Conservation (phyloP, 2,113 vertebrate species). For the Bujurquina vittata region DNA sequence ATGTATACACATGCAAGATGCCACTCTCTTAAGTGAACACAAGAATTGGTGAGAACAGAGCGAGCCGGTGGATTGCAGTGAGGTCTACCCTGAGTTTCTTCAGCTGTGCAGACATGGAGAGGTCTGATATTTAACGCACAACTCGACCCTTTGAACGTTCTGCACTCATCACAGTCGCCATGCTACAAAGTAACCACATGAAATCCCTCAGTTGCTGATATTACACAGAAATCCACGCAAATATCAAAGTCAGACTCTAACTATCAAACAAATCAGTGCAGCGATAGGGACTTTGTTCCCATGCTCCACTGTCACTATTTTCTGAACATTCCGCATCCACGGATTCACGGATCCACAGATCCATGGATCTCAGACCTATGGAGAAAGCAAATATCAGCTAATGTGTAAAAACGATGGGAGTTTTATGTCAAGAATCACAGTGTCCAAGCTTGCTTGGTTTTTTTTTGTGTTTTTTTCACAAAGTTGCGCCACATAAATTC, state of each 20-base stretch:
- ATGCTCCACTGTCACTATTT: background rate
- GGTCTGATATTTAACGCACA: constrained; percentile 46
- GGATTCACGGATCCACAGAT: background rate
- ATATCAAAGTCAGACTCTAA: constrained; percentile 20
- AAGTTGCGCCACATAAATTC: background rate
- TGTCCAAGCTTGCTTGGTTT: background rate
- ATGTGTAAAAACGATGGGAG: background rate
- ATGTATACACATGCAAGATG: too few species aligned
- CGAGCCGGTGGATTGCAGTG: background rate
- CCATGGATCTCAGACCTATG: background rate
- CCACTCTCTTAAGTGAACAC: background rate
- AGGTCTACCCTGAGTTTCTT: constrained; percentile 16
- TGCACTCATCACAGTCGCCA: constrained; percentile 30
- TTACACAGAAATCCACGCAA: constrained; percentile 42
- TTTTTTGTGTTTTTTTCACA: background rate
- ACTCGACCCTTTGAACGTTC: constrained; percentile 26
- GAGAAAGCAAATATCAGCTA: background rate
- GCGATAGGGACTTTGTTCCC: constrained; percentile 1
- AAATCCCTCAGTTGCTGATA: constrained; percentile 56
- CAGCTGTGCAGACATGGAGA: constrained; percentile 10
- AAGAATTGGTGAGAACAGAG: background rate
- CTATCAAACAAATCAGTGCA: constrained; percentile 40
- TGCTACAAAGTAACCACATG: constrained; percentile 30
- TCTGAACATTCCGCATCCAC: background rate
- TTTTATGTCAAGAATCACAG: background rate